These are phyloP conservation scores for Selene dorsalis DNA, from an alignment of 2,797 vertebrate genomes.

Conservation along the genomic window DNA sequence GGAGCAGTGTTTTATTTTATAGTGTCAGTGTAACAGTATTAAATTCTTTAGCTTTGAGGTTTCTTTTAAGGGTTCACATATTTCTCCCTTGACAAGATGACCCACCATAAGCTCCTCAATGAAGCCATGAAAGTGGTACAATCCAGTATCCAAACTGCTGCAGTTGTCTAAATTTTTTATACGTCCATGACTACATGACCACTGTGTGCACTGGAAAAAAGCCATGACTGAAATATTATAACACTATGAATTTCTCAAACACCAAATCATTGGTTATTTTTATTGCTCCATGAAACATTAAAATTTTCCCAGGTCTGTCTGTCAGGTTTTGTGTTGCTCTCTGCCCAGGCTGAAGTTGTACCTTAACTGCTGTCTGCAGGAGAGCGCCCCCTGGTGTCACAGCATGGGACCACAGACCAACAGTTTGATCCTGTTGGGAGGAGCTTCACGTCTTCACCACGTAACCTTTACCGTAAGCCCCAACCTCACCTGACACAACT, in stretches of 20 bases:
- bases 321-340: constrained; percentile 44
- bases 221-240: not conserved
- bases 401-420: not conserved
- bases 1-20: not conserved
- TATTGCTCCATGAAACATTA: not conserved
- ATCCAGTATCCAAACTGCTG: too few species aligned
- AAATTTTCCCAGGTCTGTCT: constrained; percentile 3
- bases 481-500: constrained; percentile 23
- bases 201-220: not conserved
- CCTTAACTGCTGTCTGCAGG: constrained; percentile 41
- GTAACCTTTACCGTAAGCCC: constrained; percentile 75
- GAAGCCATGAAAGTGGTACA: not conserved
- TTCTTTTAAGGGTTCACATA: not conserved
- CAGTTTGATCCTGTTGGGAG: constrained; percentile 44
- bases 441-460: constrained; percentile 35
- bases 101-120: not conserved
- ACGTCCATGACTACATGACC: not conserved
- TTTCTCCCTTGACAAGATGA: not conserved
- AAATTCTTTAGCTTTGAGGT: not conserved
- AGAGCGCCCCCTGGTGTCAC: constrained; percentile 44
- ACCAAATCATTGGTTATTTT: not conserved
- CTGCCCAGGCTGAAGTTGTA: constrained; percentile 32
- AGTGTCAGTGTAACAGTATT: not conserved
- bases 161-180: not conserved
- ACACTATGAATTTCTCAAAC: not conserved